Evolutionary conservation across 2,797 vertebrate genomes (phyloP).

Genomic region (Mormyrops boulengeri): DNA sequence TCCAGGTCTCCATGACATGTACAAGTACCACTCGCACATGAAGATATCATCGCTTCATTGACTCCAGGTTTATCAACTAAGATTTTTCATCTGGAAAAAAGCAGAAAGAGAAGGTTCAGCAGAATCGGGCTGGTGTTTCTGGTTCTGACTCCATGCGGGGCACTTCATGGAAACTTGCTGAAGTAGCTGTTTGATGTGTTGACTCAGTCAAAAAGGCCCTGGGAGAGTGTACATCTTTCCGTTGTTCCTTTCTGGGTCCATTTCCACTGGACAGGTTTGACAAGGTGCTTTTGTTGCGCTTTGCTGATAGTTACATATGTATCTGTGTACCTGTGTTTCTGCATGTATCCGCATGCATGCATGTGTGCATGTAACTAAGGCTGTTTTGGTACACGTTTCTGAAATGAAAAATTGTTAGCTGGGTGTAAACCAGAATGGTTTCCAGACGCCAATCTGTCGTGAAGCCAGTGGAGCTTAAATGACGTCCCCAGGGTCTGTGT

Average conservation of each 20-base stretch:
- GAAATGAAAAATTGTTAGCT: not conserved
- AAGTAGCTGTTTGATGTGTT: not conserved
- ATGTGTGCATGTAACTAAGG: not conserved
- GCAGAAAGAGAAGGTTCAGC: not conserved
- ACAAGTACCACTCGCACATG: not conserved
- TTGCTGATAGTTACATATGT: not conserved
- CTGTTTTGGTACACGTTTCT: not conserved
- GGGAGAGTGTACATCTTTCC: not conserved
- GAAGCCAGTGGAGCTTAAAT: not conserved
- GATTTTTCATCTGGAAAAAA: not conserved
- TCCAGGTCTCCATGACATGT: not conserved
- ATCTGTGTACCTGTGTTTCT: not conserved
- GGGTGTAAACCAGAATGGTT: not conserved
- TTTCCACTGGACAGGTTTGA: not conserved
- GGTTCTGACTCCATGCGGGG: not conserved
- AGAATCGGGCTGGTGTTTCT: not conserved
- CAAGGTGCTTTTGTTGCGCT: not conserved
- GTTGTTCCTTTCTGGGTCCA: not conserved
- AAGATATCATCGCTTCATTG: not conserved
- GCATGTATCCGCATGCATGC: not conserved
- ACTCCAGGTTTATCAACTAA: not conserved
- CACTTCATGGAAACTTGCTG: not conserved
- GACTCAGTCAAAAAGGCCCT: slow-evolving; percentile 1
- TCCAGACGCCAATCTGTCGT: not conserved
- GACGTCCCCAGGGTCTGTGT: not conserved